Percentiles rank a stretch among this genome's conserved stretches.
Evolutionary conservation across 2,113 vertebrate species (phyloP).

Genomic region (Varanus salvator): DNA sequence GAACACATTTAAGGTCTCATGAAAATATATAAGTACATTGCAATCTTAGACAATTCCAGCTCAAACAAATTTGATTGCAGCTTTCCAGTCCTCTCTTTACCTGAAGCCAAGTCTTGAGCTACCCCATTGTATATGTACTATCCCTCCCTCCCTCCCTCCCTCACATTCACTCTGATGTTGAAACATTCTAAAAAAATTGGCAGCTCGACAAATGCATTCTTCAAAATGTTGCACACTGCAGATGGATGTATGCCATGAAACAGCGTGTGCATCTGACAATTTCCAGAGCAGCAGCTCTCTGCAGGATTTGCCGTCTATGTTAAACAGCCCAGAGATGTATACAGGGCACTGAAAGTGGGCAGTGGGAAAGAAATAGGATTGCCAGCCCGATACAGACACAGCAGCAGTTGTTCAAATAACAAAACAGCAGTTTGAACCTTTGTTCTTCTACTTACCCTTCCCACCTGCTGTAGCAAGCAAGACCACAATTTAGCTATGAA

Average conservation of each 20-base stretch:
- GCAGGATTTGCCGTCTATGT: background rate
- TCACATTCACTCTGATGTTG: background rate
- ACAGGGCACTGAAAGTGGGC: background rate
- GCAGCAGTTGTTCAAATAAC: no score
- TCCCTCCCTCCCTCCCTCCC: background rate
- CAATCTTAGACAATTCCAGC: background rate
- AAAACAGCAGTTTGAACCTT: background rate
- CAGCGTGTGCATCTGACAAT: background rate
- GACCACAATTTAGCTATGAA: background rate
- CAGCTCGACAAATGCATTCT: conserved; percentile 14
- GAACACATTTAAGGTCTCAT: background rate
- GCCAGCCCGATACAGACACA: background rate
- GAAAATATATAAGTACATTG: background rate
- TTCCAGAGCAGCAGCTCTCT: background rate
- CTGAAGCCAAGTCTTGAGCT: background rate
- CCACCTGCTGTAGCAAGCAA: background rate
- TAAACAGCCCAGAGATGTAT: background rate
- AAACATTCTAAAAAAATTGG: background rate
- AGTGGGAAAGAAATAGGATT: background rate
- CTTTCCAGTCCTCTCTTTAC: background rate
- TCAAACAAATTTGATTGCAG: background rate
- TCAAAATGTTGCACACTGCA: background rate
- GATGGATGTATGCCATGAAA: background rate
- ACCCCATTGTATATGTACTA: background rate
- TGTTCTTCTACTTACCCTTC: background rate